These are phyloP conservation scores for Ectropis crepuscularia DNA, from an alignment of 2,888 invertebrate genomes.

Conservation along the genomic window DNA sequence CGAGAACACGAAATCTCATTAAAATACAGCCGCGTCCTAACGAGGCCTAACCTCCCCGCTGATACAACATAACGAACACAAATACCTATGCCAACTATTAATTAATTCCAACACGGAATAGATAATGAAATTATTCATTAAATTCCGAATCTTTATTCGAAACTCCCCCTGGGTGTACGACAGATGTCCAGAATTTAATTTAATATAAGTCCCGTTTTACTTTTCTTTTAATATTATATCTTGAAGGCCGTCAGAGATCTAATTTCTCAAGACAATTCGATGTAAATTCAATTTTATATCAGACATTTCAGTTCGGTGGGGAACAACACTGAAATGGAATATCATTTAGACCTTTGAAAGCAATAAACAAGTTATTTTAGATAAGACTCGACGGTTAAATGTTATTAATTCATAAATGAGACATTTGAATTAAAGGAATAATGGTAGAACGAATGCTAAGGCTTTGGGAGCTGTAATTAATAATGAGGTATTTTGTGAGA, in stretches of 20 bases:
- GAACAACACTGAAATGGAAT: slow-evolving; percentile 52
- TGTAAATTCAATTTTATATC: slow-evolving; percentile 68
- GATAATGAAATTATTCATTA: slow-evolving; percentile 73
- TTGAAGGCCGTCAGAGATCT: slow-evolving; percentile 54
- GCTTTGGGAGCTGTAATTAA: slow-evolving; percentile 9
- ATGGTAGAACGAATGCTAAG: slow-evolving; percentile 15
- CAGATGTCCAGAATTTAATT: slow-evolving; percentile 80
- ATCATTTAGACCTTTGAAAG: slow-evolving; percentile 51
- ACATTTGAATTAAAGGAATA: slow-evolving; percentile 29
- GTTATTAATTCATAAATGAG: slow-evolving; percentile 32
- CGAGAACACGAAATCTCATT: slow-evolving; percentile 14
- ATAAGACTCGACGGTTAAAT: slow-evolving; percentile 30
- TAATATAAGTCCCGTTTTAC: slow-evolving; percentile 69
- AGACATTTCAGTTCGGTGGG: slow-evolving; percentile 48
- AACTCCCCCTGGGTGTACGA: slow-evolving; percentile 62
- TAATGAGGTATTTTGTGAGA: slow-evolving; percentile 15
- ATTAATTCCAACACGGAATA: slow-evolving; percentile 53
- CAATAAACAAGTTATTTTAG: slow-evolving; percentile 55
- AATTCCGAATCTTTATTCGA: slow-evolving; percentile 63
- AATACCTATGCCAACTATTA: slow-evolving; percentile 42
- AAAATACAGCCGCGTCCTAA: slow-evolving; percentile 16
- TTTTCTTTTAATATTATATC: slow-evolving; percentile 74
- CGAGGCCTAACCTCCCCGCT: slow-evolving; percentile 12
- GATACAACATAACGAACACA: slow-evolving; percentile 40
- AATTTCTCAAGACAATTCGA: slow-evolving; percentile 60